Conservation (phyloP, 1,140 invertebrate genomes). For the Steinernema feltiae region DNA sequence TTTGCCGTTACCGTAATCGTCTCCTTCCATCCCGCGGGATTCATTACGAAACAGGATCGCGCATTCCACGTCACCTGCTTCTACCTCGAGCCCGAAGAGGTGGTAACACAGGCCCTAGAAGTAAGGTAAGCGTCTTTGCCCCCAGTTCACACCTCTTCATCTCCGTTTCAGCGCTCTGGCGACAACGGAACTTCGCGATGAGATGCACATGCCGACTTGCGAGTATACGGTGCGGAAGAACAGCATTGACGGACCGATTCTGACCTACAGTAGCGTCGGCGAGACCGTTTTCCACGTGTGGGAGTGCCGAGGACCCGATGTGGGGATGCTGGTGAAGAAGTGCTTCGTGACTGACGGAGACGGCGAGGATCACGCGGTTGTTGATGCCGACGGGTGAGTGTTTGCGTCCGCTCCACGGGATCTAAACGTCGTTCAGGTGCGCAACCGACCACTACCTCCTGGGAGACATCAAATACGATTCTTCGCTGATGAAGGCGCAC, state of each 20-base stretch:
- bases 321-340: constrained; percentile 56
- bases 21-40: constrained; percentile 52
- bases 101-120: constrained; percentile 51
- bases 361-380: constrained; percentile 55
- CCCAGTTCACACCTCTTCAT: too few relatives aligned
- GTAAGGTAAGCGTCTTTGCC: constrained; percentile 40
- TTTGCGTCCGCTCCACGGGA: too few relatives aligned
- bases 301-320: constrained; percentile 51
- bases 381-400: constrained; percentile 50
- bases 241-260: constrained; percentile 40
- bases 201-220: constrained; percentile 54
- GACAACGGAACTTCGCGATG: constrained; percentile 47
- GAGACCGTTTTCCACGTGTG: constrained; percentile 53
- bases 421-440: constrained; percentile 42
- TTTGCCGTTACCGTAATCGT: constrained; percentile 54
- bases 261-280: constrained; percentile 51
- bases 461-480: constrained; percentile 47
- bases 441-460: constrained; percentile 46
- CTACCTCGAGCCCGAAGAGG: constrained; percentile 55
- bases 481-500: constrained; percentile 47
- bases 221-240: constrained; percentile 45
- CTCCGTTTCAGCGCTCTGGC: constrained; percentile 53
- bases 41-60: constrained; percentile 55
- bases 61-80: constrained; percentile 53
- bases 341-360: constrained; percentile 58